Evolutionary conservation across 2,113 vertebrate genomes (phyloP).

Genomic region (Corythoichthys haematopterus): DNA sequence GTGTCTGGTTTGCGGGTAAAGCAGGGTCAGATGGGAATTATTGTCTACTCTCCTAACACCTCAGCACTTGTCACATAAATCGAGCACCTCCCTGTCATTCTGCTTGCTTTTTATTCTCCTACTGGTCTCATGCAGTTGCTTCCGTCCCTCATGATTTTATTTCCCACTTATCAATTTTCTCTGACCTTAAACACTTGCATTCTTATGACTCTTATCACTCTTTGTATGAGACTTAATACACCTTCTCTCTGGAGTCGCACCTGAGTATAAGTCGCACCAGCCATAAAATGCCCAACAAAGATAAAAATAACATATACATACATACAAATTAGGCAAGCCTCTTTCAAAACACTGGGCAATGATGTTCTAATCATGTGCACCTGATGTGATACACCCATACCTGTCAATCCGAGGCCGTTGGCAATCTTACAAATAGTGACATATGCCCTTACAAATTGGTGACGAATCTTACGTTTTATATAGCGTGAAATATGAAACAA

Average conservation of each 20-base stretch:
- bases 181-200: conserved; percentile 1
- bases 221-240: conserved; percentile 8
- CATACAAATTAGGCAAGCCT: too few relatives aligned
- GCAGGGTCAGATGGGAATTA: conserved; percentile 49
- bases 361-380: too few relatives aligned
- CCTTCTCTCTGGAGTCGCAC: conserved; percentile 13
- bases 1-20: conserved; percentile 38
- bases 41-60: conserved; percentile 11
- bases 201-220: neutral
- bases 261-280: too few relatives aligned
- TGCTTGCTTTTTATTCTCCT: conserved; percentile 26
- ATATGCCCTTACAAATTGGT: too few relatives aligned
- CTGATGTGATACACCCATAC: too few relatives aligned
- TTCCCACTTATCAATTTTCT: conserved; percentile 14
- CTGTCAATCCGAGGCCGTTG: too few relatives aligned
- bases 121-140: conserved; percentile 24
- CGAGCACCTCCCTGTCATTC: conserved; percentile 21
- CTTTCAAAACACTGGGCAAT: too few relatives aligned
- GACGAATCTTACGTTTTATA: too few relatives aligned
- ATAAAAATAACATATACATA: too few relatives aligned
- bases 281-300: too few relatives aligned
- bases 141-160: conserved; percentile 7
- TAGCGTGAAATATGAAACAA: too few relatives aligned
- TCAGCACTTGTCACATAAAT: conserved; percentile 47
- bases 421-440: too few relatives aligned